Evolutionary conservation across 1,140 invertebrate genomes (phyloP).

Genomic region (Thaumatotibia leucotreta): DNA sequence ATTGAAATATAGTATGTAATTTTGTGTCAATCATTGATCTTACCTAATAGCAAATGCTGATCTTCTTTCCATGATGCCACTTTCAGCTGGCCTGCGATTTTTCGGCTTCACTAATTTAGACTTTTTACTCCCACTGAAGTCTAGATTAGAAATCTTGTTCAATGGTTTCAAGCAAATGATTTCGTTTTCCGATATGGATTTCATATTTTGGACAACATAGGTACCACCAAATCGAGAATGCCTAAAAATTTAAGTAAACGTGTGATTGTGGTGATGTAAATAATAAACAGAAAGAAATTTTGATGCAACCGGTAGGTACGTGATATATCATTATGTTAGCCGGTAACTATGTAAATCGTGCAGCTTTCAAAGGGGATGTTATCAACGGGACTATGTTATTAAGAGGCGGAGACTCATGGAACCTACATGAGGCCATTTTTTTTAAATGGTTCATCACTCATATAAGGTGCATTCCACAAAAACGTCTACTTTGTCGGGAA

Average conservation of each 20-base stretch:
- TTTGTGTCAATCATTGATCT: neutral
- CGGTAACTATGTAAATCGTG: no score
- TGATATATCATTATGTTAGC: no score
- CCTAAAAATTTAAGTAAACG: slow-evolving; percentile 54
- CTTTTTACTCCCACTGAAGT: slow-evolving; percentile 87
- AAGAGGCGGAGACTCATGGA: no score
- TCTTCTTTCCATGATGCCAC: slow-evolving; percentile 56
- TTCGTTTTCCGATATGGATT: slow-evolving; percentile 94
- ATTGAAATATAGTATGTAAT: no score
- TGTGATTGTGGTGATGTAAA: neutral
- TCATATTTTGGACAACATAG: slow-evolving; percentile 94
- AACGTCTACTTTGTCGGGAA: no score
- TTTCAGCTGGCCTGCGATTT: slow-evolving; percentile 58
- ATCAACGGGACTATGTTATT: no score
- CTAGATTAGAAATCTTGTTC: slow-evolving; percentile 83
- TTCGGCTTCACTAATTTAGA: slow-evolving; percentile 71
- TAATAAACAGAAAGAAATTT: neutral
- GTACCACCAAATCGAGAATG: slow-evolving; percentile 96
- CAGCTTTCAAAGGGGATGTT: no score
- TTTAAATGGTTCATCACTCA: no score
- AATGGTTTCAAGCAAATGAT: slow-evolving; percentile 93
- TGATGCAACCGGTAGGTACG: no score
- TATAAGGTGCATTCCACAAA: no score
- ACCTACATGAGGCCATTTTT: no score
- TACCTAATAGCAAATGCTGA: slow-evolving; percentile 67